Conservation (phyloP, 1,140 invertebrate genomes). For the Drosophila pallidifrons region DNA sequence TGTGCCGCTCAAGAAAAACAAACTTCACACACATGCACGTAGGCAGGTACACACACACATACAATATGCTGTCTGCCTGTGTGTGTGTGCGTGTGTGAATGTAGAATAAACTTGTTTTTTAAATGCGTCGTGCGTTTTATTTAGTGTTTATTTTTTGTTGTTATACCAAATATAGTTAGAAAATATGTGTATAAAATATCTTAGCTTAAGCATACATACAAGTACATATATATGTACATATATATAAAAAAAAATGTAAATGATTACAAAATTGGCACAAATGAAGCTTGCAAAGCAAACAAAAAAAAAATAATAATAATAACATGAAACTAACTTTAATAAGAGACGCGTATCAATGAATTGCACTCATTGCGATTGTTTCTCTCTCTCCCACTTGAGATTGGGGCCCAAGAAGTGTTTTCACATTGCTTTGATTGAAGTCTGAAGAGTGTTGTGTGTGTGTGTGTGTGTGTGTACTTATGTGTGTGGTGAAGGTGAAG, state of each 20-base stretch:
- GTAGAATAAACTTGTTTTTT: conserved; percentile 67
- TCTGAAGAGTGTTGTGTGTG: background rate
- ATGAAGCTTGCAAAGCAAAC: conserved; percentile 21
- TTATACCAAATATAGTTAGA: conserved; percentile 41
- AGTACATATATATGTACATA: background rate
- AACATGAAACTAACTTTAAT: conserved; percentile 24
- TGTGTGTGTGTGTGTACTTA: background rate
- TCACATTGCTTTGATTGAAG: conserved; percentile 3
- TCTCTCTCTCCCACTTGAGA: conserved; percentile 14
- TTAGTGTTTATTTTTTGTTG: conserved; percentile 41
- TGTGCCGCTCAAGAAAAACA: conserved; percentile 40
- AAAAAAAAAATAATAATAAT: conserved; percentile 2
- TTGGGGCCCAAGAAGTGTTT: conserved; percentile 8
- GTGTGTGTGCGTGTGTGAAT: conserved; percentile 20
- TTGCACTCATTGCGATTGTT: conserved; percentile 28
- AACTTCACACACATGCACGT: conserved; percentile 12
- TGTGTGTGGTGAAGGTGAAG: background rate
- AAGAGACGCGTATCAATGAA: conserved; percentile 7
- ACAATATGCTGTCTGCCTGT: background rate
- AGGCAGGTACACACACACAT: background rate
- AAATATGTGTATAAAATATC: conserved; percentile 46
- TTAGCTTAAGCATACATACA: conserved; percentile 39
- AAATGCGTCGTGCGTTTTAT: conserved; percentile 73
- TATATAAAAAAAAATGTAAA: conserved; percentile 1
- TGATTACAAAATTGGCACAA: conserved; percentile 1